These are phyloP conservation scores for Drosophila prolongata DNA, from an alignment of 2,888 invertebrate genomes.

Conservation along the genomic window DNA sequence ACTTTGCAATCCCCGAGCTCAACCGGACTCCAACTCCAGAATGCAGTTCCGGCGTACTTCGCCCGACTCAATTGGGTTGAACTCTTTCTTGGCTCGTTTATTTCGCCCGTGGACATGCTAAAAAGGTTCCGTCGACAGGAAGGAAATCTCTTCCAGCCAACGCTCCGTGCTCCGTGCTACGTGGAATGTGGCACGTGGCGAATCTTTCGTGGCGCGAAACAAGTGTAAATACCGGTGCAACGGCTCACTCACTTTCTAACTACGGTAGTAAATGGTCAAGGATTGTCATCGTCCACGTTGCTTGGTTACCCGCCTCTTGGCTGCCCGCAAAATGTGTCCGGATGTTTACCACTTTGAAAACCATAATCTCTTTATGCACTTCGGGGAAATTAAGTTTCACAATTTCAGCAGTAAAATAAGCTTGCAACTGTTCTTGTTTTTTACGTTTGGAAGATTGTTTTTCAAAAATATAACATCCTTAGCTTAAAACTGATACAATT, in stretches of 20 bases:
- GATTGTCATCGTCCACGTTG: conserved; percentile 37
- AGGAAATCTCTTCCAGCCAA: conserved; percentile 50
- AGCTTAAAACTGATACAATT: too few species aligned
- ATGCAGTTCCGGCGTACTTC: conserved; percentile 33
- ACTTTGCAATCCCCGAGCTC: conserved; percentile 50
- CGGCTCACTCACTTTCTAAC: conserved; percentile 68
- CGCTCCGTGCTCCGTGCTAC: conserved; percentile 6
- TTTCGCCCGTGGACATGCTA: conserved; percentile 55
- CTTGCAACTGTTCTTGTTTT: too few species aligned
- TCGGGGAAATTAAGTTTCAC: conserved; percentile 4
- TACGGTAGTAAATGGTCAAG: conserved; percentile 71
- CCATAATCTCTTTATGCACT: conserved; percentile 8
- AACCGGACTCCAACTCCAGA: conserved; percentile 16
- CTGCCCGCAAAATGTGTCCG: conserved; percentile 17
- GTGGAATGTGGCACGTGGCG: conserved; percentile 49
- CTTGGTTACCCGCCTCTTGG: conserved; percentile 3
- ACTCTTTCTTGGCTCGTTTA: conserved; percentile 51
- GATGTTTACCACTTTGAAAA: background rate
- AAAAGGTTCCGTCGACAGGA: conserved; percentile 59
- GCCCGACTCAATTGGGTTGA: conserved; percentile 27
- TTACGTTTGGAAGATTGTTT: too few species aligned
- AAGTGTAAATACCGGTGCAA: conserved; percentile 75
- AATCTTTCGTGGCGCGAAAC: conserved; percentile 50
- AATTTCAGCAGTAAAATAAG: too few species aligned
- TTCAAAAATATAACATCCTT: too few species aligned